Conservation (phyloP, 2,888 invertebrate species). For the Bombyx huttoni region DNA sequence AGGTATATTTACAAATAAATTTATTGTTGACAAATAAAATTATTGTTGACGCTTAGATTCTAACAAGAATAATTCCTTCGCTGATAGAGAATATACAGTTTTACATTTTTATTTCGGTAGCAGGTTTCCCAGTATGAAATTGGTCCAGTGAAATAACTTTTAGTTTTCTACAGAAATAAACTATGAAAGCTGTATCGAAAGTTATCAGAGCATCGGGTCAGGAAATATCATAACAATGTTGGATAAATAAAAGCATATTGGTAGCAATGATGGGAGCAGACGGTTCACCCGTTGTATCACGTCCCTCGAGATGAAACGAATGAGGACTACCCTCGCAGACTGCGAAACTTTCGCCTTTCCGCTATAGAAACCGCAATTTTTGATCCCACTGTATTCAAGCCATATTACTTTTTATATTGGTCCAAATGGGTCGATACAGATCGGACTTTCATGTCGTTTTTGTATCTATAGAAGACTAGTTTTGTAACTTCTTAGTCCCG, state of each 20-base stretch:
- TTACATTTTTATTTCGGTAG: constrained; percentile 20
- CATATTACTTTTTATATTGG: neutral
- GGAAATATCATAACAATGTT: constrained; percentile 40
- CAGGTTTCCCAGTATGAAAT: constrained; percentile 25
- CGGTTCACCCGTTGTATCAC: constrained; percentile 32
- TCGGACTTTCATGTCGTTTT: neutral
- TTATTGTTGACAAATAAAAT: no score
- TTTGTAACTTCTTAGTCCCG: no score
- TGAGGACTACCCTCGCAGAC: constrained; percentile 38
- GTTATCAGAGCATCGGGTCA: constrained; percentile 39
- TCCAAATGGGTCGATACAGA: neutral
- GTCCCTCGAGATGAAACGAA: constrained; percentile 45
- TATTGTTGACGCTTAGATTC: neutral
- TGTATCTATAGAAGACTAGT: neutral
- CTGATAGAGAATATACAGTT: neutral
- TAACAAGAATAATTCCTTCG: neutral
- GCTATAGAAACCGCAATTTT: constrained; percentile 12
- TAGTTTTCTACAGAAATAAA: constrained; percentile 21
- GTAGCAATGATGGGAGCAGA: constrained; percentile 35
- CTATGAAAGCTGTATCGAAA: constrained; percentile 29
- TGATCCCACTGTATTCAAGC: constrained; percentile 4
- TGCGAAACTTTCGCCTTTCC: constrained; percentile 24
- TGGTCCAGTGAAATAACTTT: constrained; percentile 20
- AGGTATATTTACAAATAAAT: no score
- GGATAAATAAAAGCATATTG: constrained; percentile 52